Base-by-base conservation (phyloP, 1,140 invertebrate species). In the Drosophila parvula region DNA sequence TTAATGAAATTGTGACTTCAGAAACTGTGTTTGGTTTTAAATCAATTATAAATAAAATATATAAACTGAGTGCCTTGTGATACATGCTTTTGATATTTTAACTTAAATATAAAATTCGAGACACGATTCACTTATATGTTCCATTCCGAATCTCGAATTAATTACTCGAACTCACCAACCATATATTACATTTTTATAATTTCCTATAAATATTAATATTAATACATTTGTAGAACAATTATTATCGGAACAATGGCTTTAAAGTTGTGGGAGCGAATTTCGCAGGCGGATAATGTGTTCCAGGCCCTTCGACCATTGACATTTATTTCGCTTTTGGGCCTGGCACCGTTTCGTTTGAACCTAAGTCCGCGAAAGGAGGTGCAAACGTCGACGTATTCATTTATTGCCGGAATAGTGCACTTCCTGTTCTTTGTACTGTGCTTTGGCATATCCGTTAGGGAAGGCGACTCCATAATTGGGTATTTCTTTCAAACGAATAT, bases 401-500 rank as follows among this genome's bases (percentile, higher is more conserved):
- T 91, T 32, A 48, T 81, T 0, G 90, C 84, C 4, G 88, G 84
- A 28, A 81, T 91, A 51, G 79, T 81, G 50, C 90, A 91, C 63
- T 91, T 79, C 32, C 28, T 91, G n/a, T 91, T 91, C 60, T 91
- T 90, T 55, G 74, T 84, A 7, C 9, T 90, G 8, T 92, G 90
- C n/a, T 91, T 92, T 16, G 68, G 73, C 5, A 73, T 74, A 7
- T 91, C 89, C 0, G 57, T 88, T 1, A 27, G 40, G 12, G 84
- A 91, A 58, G 89, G 85, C 0, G 90, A 91, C 41, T 91, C 90
- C 67, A 91, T 92, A 38, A 91, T 92, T 30, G 83, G 90, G 8
- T 92, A 92, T 55, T 92, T 92, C 58, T 91, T 92, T 30, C 88
- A 92, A 59, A 92, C 90, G 12, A 90, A 91, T 16, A 91, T 92